phyloP scores from a whole-genome alignment of 2,797 vertebrate species.

The Hapalemur alaotrensis region DNA sequence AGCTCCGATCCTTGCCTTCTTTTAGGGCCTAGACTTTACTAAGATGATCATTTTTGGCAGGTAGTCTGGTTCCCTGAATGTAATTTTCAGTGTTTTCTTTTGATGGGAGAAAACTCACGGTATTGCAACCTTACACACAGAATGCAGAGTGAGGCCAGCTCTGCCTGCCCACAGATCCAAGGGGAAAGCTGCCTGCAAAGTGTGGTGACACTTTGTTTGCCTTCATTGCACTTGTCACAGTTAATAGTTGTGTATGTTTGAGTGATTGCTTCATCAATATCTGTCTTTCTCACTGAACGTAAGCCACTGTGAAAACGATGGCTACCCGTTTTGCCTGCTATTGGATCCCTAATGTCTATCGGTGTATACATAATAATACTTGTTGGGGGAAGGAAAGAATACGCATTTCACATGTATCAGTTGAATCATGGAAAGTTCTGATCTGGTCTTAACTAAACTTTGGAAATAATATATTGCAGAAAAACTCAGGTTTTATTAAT shows the following conservation, averaged over 20 bases:
- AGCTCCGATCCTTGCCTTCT: neutral
- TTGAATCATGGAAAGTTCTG: neutral
- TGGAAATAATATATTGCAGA: neutral
- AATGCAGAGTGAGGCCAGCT: neutral
- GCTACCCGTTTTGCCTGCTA: neutral
- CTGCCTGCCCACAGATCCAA: neutral
- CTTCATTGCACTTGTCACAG: neutral
- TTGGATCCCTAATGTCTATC: neutral
- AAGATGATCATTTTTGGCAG: slow-evolving; percentile 26
- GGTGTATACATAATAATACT: neutral
- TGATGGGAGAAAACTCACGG: neutral
- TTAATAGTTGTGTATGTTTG: neutral
- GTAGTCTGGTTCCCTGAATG: neutral
- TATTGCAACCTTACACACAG: neutral
- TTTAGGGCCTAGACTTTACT: neutral
- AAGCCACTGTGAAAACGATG: neutral
- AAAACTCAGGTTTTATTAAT: neutral
- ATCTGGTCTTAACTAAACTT: neutral
- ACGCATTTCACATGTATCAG: neutral
- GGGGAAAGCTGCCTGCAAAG: neutral
- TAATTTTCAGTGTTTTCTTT: neutral
- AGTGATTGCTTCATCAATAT: neutral
- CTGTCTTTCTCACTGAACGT: slow-evolving; percentile 9
- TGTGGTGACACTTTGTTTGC: too few species aligned
- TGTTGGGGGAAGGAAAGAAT: neutral